Percentiles rank a stretch among this genome's conserved stretches.
These are phyloP conservation scores for Drosophila multiciliata DNA, from an alignment of 2,888 invertebrate species.

Conservation along the genomic window DNA sequence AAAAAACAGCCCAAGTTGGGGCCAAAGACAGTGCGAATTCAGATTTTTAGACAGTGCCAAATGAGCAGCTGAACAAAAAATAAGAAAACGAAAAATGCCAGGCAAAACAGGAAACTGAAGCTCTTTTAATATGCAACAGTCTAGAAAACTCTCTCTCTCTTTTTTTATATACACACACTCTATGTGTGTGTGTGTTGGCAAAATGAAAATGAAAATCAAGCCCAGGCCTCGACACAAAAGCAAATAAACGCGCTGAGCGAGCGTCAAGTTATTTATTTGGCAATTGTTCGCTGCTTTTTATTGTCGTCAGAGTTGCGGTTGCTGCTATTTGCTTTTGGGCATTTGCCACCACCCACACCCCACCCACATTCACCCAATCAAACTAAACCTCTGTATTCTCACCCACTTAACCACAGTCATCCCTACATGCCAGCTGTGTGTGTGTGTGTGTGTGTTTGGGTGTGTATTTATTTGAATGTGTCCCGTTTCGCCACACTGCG, in stretches of 20 bases:
- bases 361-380: constrained; percentile 11
- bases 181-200: constrained; percentile 14
- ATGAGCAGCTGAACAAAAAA: constrained; percentile 57
- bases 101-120: constrained; percentile 65
- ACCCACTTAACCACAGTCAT: constrained; percentile 5
- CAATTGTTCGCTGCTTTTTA: constrained; percentile 76
- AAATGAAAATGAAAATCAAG: constrained; percentile 77
- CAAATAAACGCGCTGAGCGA: constrained; percentile 73
- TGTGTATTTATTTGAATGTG: constrained; percentile 38
- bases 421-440: constrained; percentile 11
- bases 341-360: constrained; percentile 39
- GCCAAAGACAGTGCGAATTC: constrained; percentile 18
- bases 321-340: constrained; percentile 70
- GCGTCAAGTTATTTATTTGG: constrained; percentile 80
- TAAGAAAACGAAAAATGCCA: constrained; percentile 25
- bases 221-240: constrained; percentile 59
- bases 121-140: constrained; percentile 76
- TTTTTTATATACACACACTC: not conserved
- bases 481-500: constrained; percentile 9
- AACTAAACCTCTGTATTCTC: not conserved
- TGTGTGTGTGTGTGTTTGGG: constrained; percentile 8
- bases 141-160: constrained; percentile 6
- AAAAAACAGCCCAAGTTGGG: constrained; percentile 25
- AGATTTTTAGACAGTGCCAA: constrained; percentile 49
- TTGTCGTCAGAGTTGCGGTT: constrained; percentile 70